Base-by-base conservation (phyloP, 2,888 invertebrate genomes). In the Subacronicta megacephala region DNA sequence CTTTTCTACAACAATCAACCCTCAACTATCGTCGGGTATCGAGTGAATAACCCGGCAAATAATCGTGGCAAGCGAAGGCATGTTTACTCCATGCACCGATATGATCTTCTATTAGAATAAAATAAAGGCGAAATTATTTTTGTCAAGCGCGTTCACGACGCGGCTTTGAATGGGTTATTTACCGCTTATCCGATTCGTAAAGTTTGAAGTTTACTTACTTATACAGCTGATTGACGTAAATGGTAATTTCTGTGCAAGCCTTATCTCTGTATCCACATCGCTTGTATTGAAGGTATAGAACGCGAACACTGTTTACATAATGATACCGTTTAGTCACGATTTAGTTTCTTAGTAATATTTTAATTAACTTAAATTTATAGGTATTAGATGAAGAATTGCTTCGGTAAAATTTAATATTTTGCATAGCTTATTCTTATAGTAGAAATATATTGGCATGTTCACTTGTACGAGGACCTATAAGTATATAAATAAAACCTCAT, bases 181-280 rank as follows among this genome's bases (percentile, higher is more conserved):
- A 75, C 59, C 33, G 56, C 52, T 46, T 54, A 68, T 46, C 54
- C 47, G 42, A 63, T 75, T 57, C 62, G 56, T 75, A 61, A 70
- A 70, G 59, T 68, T 62, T 68, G 50, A 60, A 57, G 51, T 69
- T 71, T 69, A 69, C 76, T 58, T 72, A 67, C 76, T 58, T 72
- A 67, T 73, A 75, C 65, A 58, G 45, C 58, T 73, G 68, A 71
- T 73, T 71, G 68, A 71, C 76, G 65, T 37, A 73, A 71, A 63
- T 66, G 45, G 60, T 50, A 29, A 66, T 67, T 72, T 64, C 60
- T 72, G 37, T 63, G 64, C 64, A 62, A 50, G 52, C 37, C 52
- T 72, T 75, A 75, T 75, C 74, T 38, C 20, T 35, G 65, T 51
- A 58, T 65, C 64, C 62, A n/a, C 56, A 75, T 75, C 76, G 41